Base-by-base conservation (phyloP, 1,140 invertebrate species). In the Drosophila tani region DNA sequence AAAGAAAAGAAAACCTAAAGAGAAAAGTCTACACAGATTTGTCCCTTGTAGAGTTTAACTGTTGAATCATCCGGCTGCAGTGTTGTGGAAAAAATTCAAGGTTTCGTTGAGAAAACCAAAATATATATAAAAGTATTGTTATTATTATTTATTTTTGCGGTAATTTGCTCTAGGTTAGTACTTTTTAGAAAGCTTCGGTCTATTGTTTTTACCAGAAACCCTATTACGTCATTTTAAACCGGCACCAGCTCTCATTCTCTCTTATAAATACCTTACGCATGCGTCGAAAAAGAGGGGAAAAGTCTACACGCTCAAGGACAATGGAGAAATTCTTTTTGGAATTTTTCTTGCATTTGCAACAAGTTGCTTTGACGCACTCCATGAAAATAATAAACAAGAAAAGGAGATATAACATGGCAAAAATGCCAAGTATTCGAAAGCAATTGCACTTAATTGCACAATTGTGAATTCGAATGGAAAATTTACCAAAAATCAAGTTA, bases 401-500 rank as follows among this genome's bases (percentile, higher is more conserved):
- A 59, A 6, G 2, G 4, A 15, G 38, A 29, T 4, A 51, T 19
- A 38, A 4, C 4, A 7, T n/a, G 15, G 19, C 12, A 29, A n/a
- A 60, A 51, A 51, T 71, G 35, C 5, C 38, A 60, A 51, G n/a
- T 50, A 51, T 41, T 51, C 17, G 11, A 21, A 14, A 46, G 27
- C 55, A 45, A 19, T 73, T 78, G 53, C 70, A 81, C 59, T 76
- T 87, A 91, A 91, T 84, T 91, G 80, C 79, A 87, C 82, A 91
- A 87, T 87, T 91, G 69, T 71, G 51, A 64, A 87, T 68, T 82
- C 83, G 70, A 68, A 47, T 63, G 66, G 87, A 91, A 91, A 84
- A 87, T 84, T 62, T 82, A 66, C 84, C 60, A 74, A 83, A 87
- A 83, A 68, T 60, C 40, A 50, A 80, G 76, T 80, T 71, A 82